Evolutionary conservation across 2,888 invertebrate genomes (phyloP), one percentile per base, ranked within the genome.

Genomic region (Drosophila fungiperda): DNA sequence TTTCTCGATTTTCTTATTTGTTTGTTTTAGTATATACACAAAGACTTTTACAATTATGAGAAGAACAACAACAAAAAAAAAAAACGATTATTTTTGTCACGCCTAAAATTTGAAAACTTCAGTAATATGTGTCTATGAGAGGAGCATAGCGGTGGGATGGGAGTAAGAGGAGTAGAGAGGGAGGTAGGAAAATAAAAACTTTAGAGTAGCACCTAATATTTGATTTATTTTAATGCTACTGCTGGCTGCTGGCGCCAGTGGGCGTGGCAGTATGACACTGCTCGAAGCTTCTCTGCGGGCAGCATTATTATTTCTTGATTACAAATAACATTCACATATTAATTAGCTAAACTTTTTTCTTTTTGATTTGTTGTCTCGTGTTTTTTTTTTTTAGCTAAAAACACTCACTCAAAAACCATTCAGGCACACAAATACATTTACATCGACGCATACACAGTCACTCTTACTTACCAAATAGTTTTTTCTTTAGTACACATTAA

Each of bases 21-120:
- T 71, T 61, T 42, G 33, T 72, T 85, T 83, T 89, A 89, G 90
- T 86, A 86, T 86, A 55, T 86, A 86, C 86, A 86, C 81, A 87
- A 84, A 81, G 54, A 73, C 33, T 65, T 73, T 77, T 82, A 76
- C 65, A 75, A 57, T 80, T 72, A 70, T 40, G 59, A 64, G 55
- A 58, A 68, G 73, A 53, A 66, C 36, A 60, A 61, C 54, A 52
- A 58, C 17, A 52, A 64, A 55, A 40, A 9, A 52, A 26, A 53
- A 17, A 38, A 38, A 6, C 2, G 29, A 29, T 29, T 54, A 15
- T 36, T 40, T 76, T 23, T 58, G 48, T 42, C 42, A 60, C 49
- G 57, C 45, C 65, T 49, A 64, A 35, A 73, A 45, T 20, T 67
- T 53, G 54, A 71, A n/a, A 63, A 69, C 26, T 53, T 55, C 33